These are phyloP conservation scores for Eupeodes latifasciatus DNA, from an alignment of 2,888 invertebrate species.

Conservation along the genomic window DNA sequence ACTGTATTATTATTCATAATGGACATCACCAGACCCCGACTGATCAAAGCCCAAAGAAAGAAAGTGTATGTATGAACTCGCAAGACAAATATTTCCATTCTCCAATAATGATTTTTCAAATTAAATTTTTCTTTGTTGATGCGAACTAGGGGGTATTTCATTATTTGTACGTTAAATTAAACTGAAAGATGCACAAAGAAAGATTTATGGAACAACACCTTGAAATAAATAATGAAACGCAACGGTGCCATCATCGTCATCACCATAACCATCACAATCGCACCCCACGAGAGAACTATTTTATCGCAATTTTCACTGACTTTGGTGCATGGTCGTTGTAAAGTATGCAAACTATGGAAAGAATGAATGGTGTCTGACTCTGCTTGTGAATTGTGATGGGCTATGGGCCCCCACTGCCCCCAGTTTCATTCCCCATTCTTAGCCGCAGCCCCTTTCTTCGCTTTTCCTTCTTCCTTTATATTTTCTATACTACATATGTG, in stretches of 20 bases:
- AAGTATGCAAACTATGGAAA: slow-evolving; percentile 70
- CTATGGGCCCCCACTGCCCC: slow-evolving; percentile 22
- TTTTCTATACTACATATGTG: slow-evolving; percentile 48
- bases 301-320: slow-evolving; percentile 67
- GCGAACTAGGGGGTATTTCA: background rate
- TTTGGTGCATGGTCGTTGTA: slow-evolving; percentile 67
- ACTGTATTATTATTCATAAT: slow-evolving; percentile 26
- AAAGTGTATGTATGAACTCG: slow-evolving; percentile 8
- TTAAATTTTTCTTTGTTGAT: slow-evolving; percentile 18
- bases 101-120: background rate
- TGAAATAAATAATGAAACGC: slow-evolving; percentile 37
- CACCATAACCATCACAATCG: background rate
- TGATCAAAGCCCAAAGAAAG: background rate
- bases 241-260: slow-evolving; percentile 30
- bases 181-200: slow-evolving; percentile 53
- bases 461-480: slow-evolving; percentile 23
- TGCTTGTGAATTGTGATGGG: background rate
- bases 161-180: slow-evolving; percentile 16
- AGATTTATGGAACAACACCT: slow-evolving; percentile 63
- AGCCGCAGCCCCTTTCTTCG: slow-evolving; percentile 39
- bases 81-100: slow-evolving; percentile 6
- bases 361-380: slow-evolving; percentile 60
- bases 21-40: background rate
- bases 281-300: slow-evolving; percentile 50
- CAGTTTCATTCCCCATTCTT: background rate